Base-by-base conservation (phyloP, 2,888 invertebrate species). In the Leistus spinibarbis region DNA sequence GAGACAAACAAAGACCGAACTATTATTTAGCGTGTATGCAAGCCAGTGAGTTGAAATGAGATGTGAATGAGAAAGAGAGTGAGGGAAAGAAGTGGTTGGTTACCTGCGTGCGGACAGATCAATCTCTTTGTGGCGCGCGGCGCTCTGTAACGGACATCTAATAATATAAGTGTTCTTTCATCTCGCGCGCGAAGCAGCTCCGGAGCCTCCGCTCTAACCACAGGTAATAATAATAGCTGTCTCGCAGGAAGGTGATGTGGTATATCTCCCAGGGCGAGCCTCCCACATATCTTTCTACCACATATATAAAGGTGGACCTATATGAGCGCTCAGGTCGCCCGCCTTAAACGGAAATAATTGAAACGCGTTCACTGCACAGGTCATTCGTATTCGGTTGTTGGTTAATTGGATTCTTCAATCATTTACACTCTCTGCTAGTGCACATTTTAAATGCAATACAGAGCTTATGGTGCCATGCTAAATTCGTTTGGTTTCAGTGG, bases 141-240 rank as follows among this genome's bases (percentile, higher is more conserved):
- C 24, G 64, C 13, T 23, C 19, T 16, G 57, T n/a, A 27, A 64
- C 24, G 24, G 24, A 17, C 16, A 27, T 64, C 64, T 27, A 27
- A 64, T 27, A 64, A 40, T 40, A 40, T 40, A 40, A 40, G 40
- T 40, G 40, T 40, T 69, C 27, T 64, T 71, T 71, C 64, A 71
- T 71, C 54, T 54, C 16, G 54, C 22, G 71, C 71, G 64, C 64
- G 40, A 40, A 40, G 40, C 40, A 57, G 57, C 57, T 57, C 17
- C 17, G 20, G 4, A 57, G 17, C 57, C n/a, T 19, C 17, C 13
- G 69, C 40, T 40, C 40, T 40, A 40, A 40, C 40, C 62, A 22
- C 71, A 71, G 71, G 71, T 71, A 71, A 71, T 71, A 64, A 71
- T 71, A 60, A 64, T 54, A 54, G 54, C 64, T 64, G 71, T 64